Conservation (phyloP, 2,113 vertebrate species). For the Lucifuga dentata region DNA sequence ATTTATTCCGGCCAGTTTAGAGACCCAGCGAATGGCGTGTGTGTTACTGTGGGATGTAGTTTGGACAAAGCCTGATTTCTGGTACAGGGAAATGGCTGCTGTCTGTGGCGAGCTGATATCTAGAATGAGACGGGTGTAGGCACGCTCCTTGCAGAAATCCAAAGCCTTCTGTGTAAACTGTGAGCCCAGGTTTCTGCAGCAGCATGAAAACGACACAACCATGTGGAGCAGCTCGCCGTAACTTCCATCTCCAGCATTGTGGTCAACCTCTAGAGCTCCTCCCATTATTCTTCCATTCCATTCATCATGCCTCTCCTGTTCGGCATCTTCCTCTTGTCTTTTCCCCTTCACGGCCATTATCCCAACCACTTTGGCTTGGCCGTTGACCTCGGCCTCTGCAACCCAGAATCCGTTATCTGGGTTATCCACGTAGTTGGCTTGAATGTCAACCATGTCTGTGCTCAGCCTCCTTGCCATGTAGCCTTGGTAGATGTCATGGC, state of each 20-base stretch:
- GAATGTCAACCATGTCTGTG: conserved; percentile 72
- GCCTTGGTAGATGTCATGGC: conserved; percentile 70
- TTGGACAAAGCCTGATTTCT: conserved; percentile 70
- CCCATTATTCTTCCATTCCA: conserved; percentile 51
- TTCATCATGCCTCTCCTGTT: conserved; percentile 44
- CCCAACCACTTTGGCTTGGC: conserved; percentile 66
- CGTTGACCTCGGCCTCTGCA: conserved; percentile 64
- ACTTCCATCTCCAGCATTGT: conserved; percentile 13
- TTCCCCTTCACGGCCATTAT: conserved; percentile 61
- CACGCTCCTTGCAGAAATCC: conserved; percentile 75
- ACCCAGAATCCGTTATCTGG: conserved; percentile 78
- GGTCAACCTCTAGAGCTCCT: background rate
- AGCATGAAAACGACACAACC: conserved; percentile 56
- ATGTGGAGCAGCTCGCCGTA: conserved; percentile 65
- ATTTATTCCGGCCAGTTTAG: conserved; percentile 69
- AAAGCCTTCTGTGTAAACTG: conserved; percentile 61
- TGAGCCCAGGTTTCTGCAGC: conserved; percentile 59
- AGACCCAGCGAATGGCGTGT: conserved; percentile 67
- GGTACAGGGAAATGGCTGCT: conserved; percentile 56
- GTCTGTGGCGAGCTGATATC: conserved; percentile 72
- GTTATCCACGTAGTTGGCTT: conserved; percentile 68
- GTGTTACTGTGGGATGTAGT: conserved; percentile 57
- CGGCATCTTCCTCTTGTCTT: conserved; percentile 15
- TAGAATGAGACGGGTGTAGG: conserved; percentile 51
- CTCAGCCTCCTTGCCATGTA: conserved; percentile 63